These are phyloP conservation scores for Oxytorus armatus DNA, from an alignment of 2,888 invertebrate genomes.

Conservation along the genomic window DNA sequence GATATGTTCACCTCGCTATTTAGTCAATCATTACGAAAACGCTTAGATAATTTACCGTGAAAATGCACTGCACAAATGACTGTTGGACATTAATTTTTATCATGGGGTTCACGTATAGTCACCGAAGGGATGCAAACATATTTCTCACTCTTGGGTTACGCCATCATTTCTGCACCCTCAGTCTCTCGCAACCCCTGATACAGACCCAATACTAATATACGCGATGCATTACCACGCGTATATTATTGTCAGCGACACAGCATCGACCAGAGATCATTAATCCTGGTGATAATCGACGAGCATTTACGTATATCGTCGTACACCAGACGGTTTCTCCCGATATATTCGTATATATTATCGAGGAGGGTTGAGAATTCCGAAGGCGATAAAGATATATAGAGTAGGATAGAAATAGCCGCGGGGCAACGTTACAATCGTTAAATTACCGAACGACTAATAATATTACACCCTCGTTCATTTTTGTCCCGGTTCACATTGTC, in stretches of 20 bases:
- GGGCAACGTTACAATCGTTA: slow-evolving; percentile 59
- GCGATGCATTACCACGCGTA: slow-evolving; percentile 56
- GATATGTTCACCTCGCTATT: background rate
- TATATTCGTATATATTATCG: slow-evolving; percentile 41
- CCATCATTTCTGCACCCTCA: slow-evolving; percentile 50
- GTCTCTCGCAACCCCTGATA: slow-evolving; percentile 23
- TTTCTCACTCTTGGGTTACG: slow-evolving; percentile 22
- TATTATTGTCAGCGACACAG: slow-evolving; percentile 32
- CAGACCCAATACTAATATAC: slow-evolving; percentile 38
- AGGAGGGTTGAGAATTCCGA: slow-evolving; percentile 13
- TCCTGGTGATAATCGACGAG: slow-evolving; percentile 67
- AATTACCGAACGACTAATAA: slow-evolving; percentile 70
- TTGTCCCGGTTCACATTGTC: slow-evolving; percentile 12
- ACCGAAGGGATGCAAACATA: slow-evolving; percentile 55
- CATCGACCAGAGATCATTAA: slow-evolving; percentile 67
- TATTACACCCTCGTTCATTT: slow-evolving; percentile 62
- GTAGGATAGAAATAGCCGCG: slow-evolving; percentile 29
- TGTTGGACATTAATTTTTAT: slow-evolving; percentile 52
- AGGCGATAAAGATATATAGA: slow-evolving; percentile 15
- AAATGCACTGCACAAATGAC: slow-evolving; percentile 28
- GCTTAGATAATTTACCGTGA: background rate
- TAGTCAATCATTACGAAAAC: slow-evolving; percentile 24
- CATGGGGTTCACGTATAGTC: slow-evolving; percentile 18
- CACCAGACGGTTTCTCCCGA: slow-evolving; percentile 59
- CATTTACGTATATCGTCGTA: slow-evolving; percentile 65